Percentiles rank a stretch among this genome's conserved stretches.
These are phyloP conservation scores for Gyps fulvus DNA, from an alignment of 2,113 vertebrate genomes.

Conservation along the genomic window DNA sequence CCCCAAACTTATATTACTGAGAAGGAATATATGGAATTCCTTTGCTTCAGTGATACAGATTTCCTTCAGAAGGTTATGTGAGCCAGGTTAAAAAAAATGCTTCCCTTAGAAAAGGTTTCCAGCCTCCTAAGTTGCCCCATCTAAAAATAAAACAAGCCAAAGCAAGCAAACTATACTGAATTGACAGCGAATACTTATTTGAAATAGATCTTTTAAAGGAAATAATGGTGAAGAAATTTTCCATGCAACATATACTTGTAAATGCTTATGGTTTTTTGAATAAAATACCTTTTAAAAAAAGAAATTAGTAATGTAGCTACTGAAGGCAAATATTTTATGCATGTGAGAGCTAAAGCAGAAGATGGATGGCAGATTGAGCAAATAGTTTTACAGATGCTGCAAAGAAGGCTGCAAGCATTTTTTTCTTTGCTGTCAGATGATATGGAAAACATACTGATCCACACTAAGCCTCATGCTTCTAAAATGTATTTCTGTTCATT, in stretches of 20 bases:
- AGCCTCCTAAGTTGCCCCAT: not conserved
- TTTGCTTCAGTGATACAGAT: not conserved
- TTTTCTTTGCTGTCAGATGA: not conserved
- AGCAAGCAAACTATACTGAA: not conserved
- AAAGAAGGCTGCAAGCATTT: not conserved
- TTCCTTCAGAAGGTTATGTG: not conserved
- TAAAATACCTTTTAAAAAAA: not conserved
- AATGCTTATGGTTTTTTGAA: not conserved
- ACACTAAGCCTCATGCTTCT: not conserved
- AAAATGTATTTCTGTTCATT: not conserved
- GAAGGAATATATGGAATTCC: not conserved
- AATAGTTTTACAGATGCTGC: not conserved
- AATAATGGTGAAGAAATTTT: not conserved
- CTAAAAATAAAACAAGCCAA: not conserved
- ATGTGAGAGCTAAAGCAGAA: not conserved
- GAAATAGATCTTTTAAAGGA: not conserved
- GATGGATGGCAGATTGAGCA: not conserved
- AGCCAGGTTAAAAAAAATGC: not conserved
- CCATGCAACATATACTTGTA: not conserved
- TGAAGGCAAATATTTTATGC: not conserved
- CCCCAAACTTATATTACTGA: rapidly evolving
- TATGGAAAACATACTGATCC: not conserved
- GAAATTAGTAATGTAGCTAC: not conserved
- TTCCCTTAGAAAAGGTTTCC: not conserved
- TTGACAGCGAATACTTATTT: not conserved